Base-by-base conservation (phyloP, 2,888 invertebrate species). In the Lampropteryx suffumata region DNA sequence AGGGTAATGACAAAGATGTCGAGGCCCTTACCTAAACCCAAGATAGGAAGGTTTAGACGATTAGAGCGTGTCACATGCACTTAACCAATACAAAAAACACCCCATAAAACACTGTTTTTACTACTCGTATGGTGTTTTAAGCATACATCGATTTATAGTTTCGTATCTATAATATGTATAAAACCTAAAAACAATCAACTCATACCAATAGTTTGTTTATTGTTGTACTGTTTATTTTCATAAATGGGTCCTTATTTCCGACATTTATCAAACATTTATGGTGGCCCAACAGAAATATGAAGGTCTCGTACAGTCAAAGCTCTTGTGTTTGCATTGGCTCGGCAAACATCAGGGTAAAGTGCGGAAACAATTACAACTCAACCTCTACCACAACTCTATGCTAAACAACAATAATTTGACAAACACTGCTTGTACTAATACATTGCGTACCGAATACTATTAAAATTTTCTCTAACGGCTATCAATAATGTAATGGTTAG, bases 281-380 rank as follows among this genome's bases (percentile, higher is more conserved):
- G 61, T 61, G 61, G 51, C 58, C 61, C 64, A 59, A 67, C 62
- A 70, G 65, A 64, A 71, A 73, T 71, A 67, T 70, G 67, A 73
- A 71, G 64, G 62, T 63, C 59, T 62, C 62, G 57, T 63, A 68
- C 46, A 56, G 52, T 69, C 71, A 73, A 76, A 73, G 70, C 78
- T 73, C 78, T 79, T 65, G 57, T 83, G 81, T 83, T 84, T 83
- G 80, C 79, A 77, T 73, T 82, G 78, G 73, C 73, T 79, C 67
- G 70, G 78, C 77, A 84, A 84, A 86, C 79, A 84, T 77, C 69
- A 67, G 70, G 74, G 77, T 80, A 84, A 85, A 84, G 76, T 84
- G 83, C 81, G 84, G 80, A 84, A 84, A 84, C 78, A 71, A 84
- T 83, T 82, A 84, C 79, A 78, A 77, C 76, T 79, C 76, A 62